These are phyloP conservation scores for Melanerpes aurifrons DNA, from an alignment of 2,113 vertebrate species.

Conservation along the genomic window DNA sequence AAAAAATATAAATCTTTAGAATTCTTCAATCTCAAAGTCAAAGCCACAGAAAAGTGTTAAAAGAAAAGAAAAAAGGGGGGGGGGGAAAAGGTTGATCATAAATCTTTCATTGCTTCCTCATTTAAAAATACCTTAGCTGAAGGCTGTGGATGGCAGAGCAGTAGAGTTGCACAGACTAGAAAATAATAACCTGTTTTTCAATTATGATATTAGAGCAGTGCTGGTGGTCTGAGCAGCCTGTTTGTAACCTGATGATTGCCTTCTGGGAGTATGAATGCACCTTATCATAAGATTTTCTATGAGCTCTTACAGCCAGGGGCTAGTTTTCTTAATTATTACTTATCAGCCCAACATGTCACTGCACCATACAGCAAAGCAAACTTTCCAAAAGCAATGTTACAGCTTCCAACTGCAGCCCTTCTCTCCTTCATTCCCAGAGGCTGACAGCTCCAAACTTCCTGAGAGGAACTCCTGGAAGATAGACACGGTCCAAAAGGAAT, in stretches of 20 bases:
- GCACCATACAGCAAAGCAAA: neutral
- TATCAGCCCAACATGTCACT: neutral
- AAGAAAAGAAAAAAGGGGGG: neutral
- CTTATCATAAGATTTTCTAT: neutral
- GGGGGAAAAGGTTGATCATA: neutral
- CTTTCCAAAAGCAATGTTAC: neutral
- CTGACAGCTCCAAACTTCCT: neutral
- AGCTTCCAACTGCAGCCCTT: neutral
- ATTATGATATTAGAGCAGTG: neutral
- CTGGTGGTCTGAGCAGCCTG: neutral
- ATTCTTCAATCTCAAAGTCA: neutral
- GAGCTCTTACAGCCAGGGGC: neutral
- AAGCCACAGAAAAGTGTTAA: neutral
- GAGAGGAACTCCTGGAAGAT: neutral
- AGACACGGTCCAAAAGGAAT: neutral
- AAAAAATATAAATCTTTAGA: neutral
- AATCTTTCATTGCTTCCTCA: neutral
- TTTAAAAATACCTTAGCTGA: constrained; percentile 36
- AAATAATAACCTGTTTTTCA: constrained; percentile 9
- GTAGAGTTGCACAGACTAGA: neutral
- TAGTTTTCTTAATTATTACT: neutral
- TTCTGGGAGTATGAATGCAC: neutral
- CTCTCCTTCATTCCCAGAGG: neutral
- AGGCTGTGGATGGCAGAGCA: neutral
- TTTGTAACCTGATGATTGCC: neutral